A percentile compares a stretch with the other conserved stretches of the same genome.
phyloP scores from a whole-genome alignment of 2,797 vertebrate genomes.

The Alectoris magna region DNA sequence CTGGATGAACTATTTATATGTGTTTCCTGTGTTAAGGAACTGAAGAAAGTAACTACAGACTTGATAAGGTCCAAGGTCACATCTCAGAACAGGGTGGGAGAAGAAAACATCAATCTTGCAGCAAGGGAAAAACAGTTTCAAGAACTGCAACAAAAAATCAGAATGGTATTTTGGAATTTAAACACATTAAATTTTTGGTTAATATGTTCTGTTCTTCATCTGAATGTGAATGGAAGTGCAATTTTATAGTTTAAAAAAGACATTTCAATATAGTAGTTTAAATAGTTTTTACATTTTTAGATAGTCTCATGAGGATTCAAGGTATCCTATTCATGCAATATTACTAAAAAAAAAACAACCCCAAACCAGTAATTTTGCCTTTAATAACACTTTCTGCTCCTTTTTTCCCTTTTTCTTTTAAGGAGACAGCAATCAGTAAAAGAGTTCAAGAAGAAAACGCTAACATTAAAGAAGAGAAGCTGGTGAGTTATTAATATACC shows the following conservation, averaged over 20 bases:
- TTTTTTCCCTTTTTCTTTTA: slow-evolving; percentile 39
- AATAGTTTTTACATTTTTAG: background rate
- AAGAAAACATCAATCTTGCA: slow-evolving; percentile 79
- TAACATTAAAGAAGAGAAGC: slow-evolving; percentile 84
- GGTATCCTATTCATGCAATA: background rate
- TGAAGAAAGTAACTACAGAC: slow-evolving; percentile 86
- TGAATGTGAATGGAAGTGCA: background rate
- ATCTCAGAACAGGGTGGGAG: slow-evolving; percentile 78
- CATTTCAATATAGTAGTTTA: background rate
- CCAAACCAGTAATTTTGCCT: background rate
- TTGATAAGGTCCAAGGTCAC: slow-evolving; percentile 88
- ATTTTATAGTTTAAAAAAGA: background rate
- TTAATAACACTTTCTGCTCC: background rate
- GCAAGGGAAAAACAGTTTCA: slow-evolving; percentile 85
- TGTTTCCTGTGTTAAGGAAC: slow-evolving; percentile 85
- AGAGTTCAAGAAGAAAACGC: slow-evolving; percentile 83
- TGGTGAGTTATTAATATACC: slow-evolving; percentile 78
- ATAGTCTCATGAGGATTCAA: background rate
- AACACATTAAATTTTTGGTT: slow-evolving; percentile 25
- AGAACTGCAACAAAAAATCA: slow-evolving; percentile 86
- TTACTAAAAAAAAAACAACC: background rate
- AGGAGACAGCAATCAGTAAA: slow-evolving; percentile 89
- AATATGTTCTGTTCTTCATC: background rate
- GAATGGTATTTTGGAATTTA: slow-evolving; percentile 86
- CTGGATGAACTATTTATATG: slow-evolving; percentile 71